Conservation (phyloP, 64 coral and sea anemone species). For the Montipora capricornis region DNA sequence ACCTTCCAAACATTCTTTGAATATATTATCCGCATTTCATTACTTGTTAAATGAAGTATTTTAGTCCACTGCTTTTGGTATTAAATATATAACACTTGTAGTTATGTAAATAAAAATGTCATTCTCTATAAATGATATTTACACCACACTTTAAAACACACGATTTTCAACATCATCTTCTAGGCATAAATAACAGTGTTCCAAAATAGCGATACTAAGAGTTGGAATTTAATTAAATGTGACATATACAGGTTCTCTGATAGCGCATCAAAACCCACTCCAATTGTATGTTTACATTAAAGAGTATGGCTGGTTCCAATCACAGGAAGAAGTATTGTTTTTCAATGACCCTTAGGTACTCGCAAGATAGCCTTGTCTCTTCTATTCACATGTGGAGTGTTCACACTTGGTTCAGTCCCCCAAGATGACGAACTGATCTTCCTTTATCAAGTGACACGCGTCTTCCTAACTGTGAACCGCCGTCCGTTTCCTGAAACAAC, state of each 20-base stretch:
- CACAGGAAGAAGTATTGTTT: not conserved
- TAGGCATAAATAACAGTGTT: not conserved
- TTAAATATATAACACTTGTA: not conserved
- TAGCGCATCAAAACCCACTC: not conserved
- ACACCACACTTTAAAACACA: not conserved
- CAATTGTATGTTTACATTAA: too few species aligned
- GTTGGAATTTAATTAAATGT: too few species aligned
- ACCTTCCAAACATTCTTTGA: not conserved
- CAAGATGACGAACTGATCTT: not conserved
- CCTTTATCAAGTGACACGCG: not conserved
- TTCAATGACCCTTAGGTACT: not conserved
- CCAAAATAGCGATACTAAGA: not conserved
- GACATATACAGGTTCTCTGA: too few species aligned
- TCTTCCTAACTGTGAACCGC: not conserved
- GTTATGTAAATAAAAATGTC: slow-evolving; percentile 4
- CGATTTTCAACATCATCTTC: not conserved
- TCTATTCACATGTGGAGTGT: not conserved
- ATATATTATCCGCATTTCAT: slow-evolving; percentile 23
- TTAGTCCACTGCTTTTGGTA: not conserved
- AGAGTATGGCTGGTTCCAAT: not conserved
- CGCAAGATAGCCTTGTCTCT: not conserved
- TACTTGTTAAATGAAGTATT: not conserved
- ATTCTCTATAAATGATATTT: not conserved
- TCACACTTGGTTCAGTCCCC: not conserved
- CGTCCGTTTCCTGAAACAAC: slow-evolving; percentile 1